Percentiles rank a stretch among this genome's conserved stretches.
Conservation (phyloP, 2,888 invertebrate species). For the Stenchaetothrips biformis region DNA sequence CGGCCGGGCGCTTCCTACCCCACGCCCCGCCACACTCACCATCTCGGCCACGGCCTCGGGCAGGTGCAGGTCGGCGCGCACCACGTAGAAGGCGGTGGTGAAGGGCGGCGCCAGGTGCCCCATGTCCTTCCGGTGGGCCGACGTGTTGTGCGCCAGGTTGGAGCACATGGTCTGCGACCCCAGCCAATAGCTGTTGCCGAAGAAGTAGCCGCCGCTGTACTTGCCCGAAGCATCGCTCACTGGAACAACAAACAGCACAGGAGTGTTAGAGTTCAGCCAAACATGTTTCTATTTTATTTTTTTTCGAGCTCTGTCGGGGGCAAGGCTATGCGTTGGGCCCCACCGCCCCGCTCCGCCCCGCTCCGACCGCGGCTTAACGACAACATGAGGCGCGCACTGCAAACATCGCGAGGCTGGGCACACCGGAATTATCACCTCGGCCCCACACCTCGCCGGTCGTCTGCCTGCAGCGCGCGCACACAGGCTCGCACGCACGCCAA, state of each 20-base stretch:
- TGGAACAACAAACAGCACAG: conserved; percentile 42
- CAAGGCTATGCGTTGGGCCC: no score
- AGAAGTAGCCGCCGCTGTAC: conserved; percentile 72
- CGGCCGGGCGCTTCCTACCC: no score
- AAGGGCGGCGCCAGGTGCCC: conserved; percentile 5
- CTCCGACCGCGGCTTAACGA: no score
- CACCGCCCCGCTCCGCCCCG: no score
- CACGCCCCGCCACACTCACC: background rate
- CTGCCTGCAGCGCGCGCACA: no score
- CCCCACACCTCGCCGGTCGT: no score
- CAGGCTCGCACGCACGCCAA: no score
- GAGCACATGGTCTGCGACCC: conserved; percentile 29
- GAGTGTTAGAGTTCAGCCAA: background rate
- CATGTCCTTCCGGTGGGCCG: background rate
- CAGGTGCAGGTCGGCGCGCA: background rate
- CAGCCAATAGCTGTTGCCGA: conserved; percentile 66
- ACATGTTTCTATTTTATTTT: no score
- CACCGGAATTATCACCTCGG: no score
- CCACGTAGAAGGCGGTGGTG: background rate
- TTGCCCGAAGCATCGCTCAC: conserved; percentile 67
- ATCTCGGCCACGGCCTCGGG: background rate
- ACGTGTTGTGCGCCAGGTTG: conserved; percentile 27
- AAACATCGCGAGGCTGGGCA: no score
- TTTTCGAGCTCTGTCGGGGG: no score
- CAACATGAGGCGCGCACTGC: no score